phyloP scores from a whole-genome alignment of 2,888 invertebrate species.

The Caenorhabditis sp. region DNA sequence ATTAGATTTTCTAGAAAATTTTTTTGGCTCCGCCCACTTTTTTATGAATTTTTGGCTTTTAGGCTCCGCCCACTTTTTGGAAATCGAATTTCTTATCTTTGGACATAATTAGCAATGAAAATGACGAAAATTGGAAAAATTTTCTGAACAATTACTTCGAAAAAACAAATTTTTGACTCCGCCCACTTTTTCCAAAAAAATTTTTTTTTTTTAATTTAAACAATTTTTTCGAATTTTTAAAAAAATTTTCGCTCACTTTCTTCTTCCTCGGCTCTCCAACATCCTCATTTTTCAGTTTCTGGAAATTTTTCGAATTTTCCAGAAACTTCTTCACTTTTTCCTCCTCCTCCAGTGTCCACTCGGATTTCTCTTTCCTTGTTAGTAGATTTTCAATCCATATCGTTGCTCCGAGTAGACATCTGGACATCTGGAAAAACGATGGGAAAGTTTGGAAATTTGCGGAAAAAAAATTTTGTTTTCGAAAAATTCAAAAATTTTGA shows the following conservation, averaged over 20 bases:
- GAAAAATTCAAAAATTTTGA: too few species aligned
- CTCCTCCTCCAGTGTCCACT: neutral
- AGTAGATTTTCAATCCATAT: conserved; percentile 48
- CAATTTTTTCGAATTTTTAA: conserved; percentile 3
- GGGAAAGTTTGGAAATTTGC: too few species aligned
- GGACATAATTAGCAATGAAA: neutral
- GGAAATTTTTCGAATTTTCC: neutral
- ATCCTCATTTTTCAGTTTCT: neutral
- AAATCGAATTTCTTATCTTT: neutral
- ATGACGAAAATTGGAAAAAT: too few species aligned
- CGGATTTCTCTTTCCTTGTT: neutral
- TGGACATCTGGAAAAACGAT: conserved; percentile 39
- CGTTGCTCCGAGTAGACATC: conserved; percentile 16
- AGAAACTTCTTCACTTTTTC: conserved; percentile 10
- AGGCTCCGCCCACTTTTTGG: neutral
- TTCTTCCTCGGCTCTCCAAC: neutral
- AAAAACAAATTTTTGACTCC: too few species aligned
- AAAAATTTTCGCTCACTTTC: neutral
- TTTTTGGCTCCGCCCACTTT: too few species aligned
- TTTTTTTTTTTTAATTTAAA: too few species aligned
- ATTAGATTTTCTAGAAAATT: too few species aligned
- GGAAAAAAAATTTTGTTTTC: neutral
- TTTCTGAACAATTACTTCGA: too few species aligned
- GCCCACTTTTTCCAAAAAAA: too few species aligned
- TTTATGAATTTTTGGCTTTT: conserved; percentile 1